Conservation (phyloP, 2,113 vertebrate species). For the Nothocercus nigrocapillus region DNA sequence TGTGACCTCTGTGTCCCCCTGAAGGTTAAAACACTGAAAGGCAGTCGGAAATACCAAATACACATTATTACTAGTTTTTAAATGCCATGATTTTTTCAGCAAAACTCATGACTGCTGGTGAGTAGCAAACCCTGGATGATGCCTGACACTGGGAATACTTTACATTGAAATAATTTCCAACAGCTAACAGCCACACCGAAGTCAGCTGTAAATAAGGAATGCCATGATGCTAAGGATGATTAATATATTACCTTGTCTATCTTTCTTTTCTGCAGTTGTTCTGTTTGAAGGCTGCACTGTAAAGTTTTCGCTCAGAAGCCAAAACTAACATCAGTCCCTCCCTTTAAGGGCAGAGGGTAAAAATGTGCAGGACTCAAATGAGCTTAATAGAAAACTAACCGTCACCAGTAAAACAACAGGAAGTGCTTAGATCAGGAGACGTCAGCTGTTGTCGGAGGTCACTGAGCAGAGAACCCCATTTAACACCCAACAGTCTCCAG, state of each 20-base stretch:
- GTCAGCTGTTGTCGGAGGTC: conserved; percentile 69
- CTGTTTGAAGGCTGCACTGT: conserved; percentile 32
- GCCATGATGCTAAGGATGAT: conserved; percentile 17
- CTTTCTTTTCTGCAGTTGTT: conserved; percentile 13
- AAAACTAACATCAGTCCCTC: conserved; percentile 69
- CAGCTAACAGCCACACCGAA: conserved; percentile 7
- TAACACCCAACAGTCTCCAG: conserved; percentile 72
- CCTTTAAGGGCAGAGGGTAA: conserved; percentile 74
- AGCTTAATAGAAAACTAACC: conserved; percentile 72
- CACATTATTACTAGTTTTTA: background rate
- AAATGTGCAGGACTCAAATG: conserved; percentile 72
- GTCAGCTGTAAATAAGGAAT: conserved; percentile 2
- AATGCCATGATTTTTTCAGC: background rate
- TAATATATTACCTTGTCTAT: conserved; percentile 49
- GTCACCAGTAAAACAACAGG: conserved; percentile 67
- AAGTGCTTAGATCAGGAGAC: conserved; percentile 63
- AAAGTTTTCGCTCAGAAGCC: conserved; percentile 68
- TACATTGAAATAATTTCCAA: background rate
- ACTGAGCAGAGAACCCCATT: conserved; percentile 68
- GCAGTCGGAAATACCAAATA: conserved; percentile 34
- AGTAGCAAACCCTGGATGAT: conserved; percentile 5
- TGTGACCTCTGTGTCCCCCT: conserved; percentile 5
- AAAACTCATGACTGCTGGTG: background rate
- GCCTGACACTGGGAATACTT: background rate
- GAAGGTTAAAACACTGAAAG: conserved; percentile 1